These are phyloP conservation scores for Macaca mulatta DNA, from an alignment of 2,113 vertebrate genomes.

Conservation along the genomic window DNA sequence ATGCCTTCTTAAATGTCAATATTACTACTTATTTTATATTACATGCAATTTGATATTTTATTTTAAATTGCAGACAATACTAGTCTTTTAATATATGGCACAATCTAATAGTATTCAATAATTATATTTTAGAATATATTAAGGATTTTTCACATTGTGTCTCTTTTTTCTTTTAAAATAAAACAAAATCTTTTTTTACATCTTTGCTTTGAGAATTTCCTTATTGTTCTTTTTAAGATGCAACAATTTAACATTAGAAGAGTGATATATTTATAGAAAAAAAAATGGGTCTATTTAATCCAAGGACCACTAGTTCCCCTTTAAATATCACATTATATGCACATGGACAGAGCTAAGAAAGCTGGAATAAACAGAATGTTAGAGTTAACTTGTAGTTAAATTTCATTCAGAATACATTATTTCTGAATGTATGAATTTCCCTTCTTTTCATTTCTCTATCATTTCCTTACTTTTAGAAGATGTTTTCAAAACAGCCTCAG, in stretches of 20 bases:
- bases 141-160: neutral
- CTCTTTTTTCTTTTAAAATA: neutral
- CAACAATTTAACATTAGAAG: neutral
- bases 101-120: neutral
- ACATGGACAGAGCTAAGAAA: neutral
- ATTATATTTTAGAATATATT: neutral
- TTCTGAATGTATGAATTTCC: neutral
- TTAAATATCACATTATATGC: neutral
- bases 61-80: neutral
- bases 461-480: neutral
- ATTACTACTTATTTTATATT: neutral
- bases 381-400: too few species aligned
- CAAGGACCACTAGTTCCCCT: too few species aligned
- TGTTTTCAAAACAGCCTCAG: neutral
- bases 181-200: neutral
- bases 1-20: neutral
- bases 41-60: neutral
- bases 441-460: neutral
- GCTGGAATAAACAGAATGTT: neutral
- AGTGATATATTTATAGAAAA: neutral
- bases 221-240: neutral
- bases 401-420: neutral
- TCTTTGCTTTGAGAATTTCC: neutral
- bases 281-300: neutral
- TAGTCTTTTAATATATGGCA: neutral